Conservation (phyloP, 2,113 vertebrate species). For the Megaptera novaeangliae region DNA sequence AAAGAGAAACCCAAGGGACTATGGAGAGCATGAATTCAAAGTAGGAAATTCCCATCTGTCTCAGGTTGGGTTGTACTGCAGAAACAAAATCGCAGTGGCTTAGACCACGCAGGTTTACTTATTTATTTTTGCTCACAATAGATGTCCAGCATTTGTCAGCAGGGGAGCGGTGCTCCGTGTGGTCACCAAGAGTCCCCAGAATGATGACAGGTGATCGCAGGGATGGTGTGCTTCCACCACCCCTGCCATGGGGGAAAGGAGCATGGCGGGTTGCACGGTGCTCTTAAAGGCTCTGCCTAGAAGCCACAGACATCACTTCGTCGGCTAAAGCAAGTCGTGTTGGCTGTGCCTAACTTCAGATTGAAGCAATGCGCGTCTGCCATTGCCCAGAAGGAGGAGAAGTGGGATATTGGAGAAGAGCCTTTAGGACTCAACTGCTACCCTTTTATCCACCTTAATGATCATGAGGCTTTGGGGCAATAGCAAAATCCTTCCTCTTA, state of each 20-base stretch:
- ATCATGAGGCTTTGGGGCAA: neutral
- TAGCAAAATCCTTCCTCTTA: neutral
- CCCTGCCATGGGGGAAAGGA: fast-evolving
- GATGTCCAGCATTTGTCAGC: neutral
- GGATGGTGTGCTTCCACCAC: fast-evolving
- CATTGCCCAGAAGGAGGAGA: neutral
- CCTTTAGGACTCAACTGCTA: neutral
- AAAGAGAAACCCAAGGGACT: neutral
- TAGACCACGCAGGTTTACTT: too few relatives aligned
- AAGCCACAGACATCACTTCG: neutral
- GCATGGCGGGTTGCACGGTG: fast-evolving
- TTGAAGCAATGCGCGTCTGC: fast-evolving
- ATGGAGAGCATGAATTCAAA: neutral
- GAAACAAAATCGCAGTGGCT: neutral
- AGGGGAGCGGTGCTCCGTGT: neutral
- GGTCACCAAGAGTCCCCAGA: neutral
- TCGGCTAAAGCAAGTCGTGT: neutral
- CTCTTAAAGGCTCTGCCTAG: neutral
- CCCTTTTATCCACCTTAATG: neutral
- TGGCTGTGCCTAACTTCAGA: neutral
- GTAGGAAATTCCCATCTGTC: fast-evolving
- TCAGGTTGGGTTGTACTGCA: neutral
- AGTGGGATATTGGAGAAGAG: neutral
- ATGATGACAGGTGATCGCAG: neutral
- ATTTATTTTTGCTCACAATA: fast-evolving